Evolutionary conservation across 2,113 vertebrate genomes (phyloP).

Genomic region (Trogon surrucura): DNA sequence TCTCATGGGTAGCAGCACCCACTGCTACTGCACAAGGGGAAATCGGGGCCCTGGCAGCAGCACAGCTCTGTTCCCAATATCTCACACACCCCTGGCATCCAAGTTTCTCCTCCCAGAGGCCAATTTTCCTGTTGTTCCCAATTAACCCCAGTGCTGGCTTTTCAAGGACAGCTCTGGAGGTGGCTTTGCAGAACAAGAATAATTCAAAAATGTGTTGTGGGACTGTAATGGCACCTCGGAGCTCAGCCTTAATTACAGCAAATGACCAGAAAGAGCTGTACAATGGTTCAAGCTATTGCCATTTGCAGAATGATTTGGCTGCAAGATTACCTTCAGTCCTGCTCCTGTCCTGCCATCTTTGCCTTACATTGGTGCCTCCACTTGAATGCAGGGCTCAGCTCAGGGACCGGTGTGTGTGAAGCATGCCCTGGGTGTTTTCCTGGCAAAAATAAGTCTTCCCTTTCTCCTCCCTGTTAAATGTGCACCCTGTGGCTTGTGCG

Average conservation of each 20-base stretch:
- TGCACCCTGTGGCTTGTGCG: not conserved
- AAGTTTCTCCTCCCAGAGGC: fast-evolving
- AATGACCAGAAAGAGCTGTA: not conserved
- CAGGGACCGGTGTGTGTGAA: fast-evolving
- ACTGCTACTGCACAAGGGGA: not conserved
- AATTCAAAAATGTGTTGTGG: not conserved
- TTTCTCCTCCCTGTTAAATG: not conserved
- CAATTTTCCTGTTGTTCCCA: not conserved
- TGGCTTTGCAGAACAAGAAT: not conserved
- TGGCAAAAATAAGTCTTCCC: not conserved
- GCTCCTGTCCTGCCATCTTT: not conserved
- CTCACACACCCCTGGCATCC: not conserved
- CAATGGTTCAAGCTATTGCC: not conserved
- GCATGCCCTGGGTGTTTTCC: not conserved
- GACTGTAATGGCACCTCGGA: not conserved
- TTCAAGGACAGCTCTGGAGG: slow-evolving; percentile 4
- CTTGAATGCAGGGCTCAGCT: not conserved
- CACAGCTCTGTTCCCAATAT: fast-evolving
- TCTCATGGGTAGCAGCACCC: not conserved
- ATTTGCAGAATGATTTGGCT: not conserved
- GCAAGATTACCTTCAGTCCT: not conserved
- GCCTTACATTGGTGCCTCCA: not conserved
- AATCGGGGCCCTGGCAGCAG: not conserved
- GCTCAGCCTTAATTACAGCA: slow-evolving; percentile 8
- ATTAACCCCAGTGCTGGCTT: not conserved